phyloP scores from a whole-genome alignment of 1,140 invertebrate species.

The Arion vulgaris region DNA sequence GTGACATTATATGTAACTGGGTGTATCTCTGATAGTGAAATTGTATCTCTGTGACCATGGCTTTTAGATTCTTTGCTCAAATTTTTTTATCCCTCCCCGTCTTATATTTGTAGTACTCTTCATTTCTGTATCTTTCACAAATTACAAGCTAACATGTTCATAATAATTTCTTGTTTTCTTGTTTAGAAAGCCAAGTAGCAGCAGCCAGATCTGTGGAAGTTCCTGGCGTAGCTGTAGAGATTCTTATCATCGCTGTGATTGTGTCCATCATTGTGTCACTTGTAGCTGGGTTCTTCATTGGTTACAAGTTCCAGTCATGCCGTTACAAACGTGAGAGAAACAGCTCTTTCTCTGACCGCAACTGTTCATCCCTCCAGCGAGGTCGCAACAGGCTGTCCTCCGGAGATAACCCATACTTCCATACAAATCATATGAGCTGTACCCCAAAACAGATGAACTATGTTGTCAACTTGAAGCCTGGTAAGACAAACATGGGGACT shows the following conservation, averaged over 20 bases:
- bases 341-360: constrained; percentile 41
- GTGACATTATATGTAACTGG: too few species aligned
- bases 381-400: constrained; percentile 48
- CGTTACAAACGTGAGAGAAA: constrained; percentile 38
- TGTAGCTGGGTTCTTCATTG: constrained; percentile 53
- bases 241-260: constrained; percentile 54
- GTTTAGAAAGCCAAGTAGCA: constrained; percentile 1
- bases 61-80: too few species aligned
- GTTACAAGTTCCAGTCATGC: constrained; percentile 57
- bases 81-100: too few species aligned
- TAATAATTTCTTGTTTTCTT: background rate
- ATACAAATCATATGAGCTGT: constrained; percentile 33
- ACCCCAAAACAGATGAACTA: constrained; percentile 46
- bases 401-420: constrained; percentile 47
- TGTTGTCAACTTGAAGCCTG: constrained; percentile 45
- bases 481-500: constrained; percentile 42
- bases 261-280: constrained; percentile 56
- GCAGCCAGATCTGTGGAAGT: background rate
- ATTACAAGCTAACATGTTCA: too few species aligned
- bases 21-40: too few species aligned
- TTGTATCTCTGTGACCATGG: too few species aligned
- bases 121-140: too few species aligned
- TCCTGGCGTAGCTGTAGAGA: constrained; percentile 30
- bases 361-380: constrained; percentile 41
- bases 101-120: too few species aligned